A percentile compares a stretch with the other conserved stretches of the same genome.
Conservation (phyloP, 2,888 invertebrate species). For the Pseudococcus viburni region DNA sequence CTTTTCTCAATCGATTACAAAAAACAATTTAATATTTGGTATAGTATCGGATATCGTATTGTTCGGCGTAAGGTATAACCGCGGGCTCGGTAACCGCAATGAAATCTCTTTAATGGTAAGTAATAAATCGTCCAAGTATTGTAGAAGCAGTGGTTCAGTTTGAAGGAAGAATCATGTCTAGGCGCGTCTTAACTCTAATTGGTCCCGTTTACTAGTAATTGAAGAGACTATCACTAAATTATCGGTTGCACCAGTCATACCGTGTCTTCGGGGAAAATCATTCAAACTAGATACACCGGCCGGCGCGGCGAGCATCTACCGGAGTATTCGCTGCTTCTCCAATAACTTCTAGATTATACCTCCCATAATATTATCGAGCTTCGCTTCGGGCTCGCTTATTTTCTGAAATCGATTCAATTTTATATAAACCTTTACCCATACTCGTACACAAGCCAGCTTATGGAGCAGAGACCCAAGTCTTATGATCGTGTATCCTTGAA, state of each 20-base stretch:
- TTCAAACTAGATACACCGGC: conserved; percentile 16
- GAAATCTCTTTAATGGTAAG: conserved; percentile 61
- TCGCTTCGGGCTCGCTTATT: conserved; percentile 62
- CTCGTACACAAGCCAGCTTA: not conserved
- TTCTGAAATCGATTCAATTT: conserved; percentile 64
- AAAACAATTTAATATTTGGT: conserved; percentile 50
- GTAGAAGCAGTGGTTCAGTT: conserved; percentile 60
- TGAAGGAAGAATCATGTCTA: conserved; percentile 63
- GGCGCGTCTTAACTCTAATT: conserved; percentile 63
- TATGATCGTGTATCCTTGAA: not conserved
- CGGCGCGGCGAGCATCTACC: not conserved
- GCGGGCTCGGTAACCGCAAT: conserved; percentile 62
- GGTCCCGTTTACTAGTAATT: conserved; percentile 64
- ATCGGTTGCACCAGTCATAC: conserved; percentile 65
- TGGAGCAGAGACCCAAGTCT: not conserved
- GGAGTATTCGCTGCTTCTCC: not conserved
- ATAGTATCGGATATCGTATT: conserved; percentile 58
- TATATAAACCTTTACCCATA: conserved; percentile 19
- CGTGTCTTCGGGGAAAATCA: conserved; percentile 61
- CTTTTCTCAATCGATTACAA: conserved; percentile 30
- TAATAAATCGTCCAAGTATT: conserved; percentile 62
- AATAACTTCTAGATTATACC: conserved; percentile 56
- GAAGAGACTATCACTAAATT: conserved; percentile 65
- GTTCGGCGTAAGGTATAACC: conserved; percentile 36
- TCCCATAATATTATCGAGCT: conserved; percentile 61